These are phyloP conservation scores for Ypsolopha scabrella DNA, from an alignment of 2,888 invertebrate genomes.

Conservation along the genomic window DNA sequence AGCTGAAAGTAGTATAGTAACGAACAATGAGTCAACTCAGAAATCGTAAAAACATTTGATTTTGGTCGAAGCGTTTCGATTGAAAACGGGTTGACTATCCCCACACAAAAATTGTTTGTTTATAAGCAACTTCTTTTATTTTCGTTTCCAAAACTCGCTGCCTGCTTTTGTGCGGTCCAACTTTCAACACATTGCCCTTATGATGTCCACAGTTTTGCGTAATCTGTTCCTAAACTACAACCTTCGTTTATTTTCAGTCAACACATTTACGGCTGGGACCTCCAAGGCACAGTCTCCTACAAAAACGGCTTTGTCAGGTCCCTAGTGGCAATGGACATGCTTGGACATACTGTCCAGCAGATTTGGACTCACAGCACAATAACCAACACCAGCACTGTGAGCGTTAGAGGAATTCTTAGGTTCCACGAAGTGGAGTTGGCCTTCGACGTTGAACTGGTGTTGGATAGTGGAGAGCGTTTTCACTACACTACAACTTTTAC, in stretches of 20 bases:
- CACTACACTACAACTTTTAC: not conserved
- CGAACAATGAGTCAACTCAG: no score
- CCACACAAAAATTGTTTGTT: no score
- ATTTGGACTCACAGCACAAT: not conserved
- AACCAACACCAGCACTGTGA: not conserved
- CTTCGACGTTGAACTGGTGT: not conserved
- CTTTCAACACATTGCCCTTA: not conserved
- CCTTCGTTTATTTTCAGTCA: not conserved
- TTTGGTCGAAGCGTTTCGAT: no score
- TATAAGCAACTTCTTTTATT: no score
- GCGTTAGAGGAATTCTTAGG: not conserved
- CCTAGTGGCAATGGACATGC: not conserved
- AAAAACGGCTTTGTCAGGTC: not conserved
- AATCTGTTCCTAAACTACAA: not conserved
- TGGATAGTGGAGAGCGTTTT: no score
- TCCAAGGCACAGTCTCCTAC: not conserved
- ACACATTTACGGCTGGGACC: conserved; percentile 2
- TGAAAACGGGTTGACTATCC: no score
- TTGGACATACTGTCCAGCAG: not conserved
- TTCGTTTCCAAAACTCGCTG: no score
- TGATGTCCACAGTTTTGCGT: not conserved
- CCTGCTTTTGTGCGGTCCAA: no score
- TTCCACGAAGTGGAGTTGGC: not conserved
- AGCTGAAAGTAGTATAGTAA: no score
- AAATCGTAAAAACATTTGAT: no score